Percentiles rank a stretch among this genome's conserved stretches.
Evolutionary conservation across 1,140 invertebrate genomes (phyloP).

Genomic region (Argopecten irradians): DNA sequence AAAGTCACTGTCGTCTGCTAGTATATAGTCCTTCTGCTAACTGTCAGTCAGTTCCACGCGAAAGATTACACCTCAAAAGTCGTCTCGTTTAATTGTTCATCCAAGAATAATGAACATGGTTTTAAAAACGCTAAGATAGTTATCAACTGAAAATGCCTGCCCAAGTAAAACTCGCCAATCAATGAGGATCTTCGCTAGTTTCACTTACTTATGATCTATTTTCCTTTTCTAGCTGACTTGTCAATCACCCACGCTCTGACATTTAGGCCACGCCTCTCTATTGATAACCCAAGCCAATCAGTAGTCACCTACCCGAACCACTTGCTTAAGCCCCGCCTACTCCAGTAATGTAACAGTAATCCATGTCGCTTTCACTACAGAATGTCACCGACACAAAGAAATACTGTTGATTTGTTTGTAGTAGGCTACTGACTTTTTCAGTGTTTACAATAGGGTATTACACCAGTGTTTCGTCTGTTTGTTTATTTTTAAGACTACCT

Average conservation of each 20-base stretch:
- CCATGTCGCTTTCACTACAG: not conserved
- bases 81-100: conserved; percentile 3
- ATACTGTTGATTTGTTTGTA: not conserved
- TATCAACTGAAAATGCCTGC: conserved; percentile 17
- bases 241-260: conserved; percentile 14
- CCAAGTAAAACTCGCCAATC: not conserved
- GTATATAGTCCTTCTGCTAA: not conserved
- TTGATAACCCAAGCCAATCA: not conserved
- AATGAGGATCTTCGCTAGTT: not conserved
- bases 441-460: conserved; percentile 9
- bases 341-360: not conserved
- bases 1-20: not conserved
- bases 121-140: conserved; percentile 3
- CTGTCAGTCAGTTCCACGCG: conserved; percentile 8
- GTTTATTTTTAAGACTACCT: not conserved
- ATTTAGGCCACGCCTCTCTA: not conserved
- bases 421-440: not conserved
- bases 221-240: conserved; percentile 1
- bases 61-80: not conserved
- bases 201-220: not conserved
- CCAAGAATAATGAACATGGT: conserved; percentile 2
- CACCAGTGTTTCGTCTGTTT: conserved; percentile 3
- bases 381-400: not conserved
- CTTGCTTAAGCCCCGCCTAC: conserved; percentile 19
- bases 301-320: not conserved